Evolutionary conservation across 2,113 vertebrate species (phyloP).

Genomic region (Pseudorectes ferrugineus): DNA sequence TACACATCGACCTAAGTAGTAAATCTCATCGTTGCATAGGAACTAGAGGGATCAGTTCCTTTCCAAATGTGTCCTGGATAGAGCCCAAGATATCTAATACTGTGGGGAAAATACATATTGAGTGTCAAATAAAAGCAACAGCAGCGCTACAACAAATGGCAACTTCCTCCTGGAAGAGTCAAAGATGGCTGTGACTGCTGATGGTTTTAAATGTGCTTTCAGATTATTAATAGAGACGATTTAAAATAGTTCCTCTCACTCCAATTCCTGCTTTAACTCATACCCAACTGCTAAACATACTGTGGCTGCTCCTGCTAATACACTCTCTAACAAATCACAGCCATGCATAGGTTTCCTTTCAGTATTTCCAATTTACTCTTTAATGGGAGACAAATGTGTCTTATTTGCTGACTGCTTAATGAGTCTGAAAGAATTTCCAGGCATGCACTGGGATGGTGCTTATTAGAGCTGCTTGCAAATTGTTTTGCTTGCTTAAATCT

Average conservation of each 20-base stretch:
- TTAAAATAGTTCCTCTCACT: slow-evolving; percentile 40
- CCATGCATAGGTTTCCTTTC: neutral
- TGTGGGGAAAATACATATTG: slow-evolving; percentile 59
- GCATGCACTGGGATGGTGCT: neutral
- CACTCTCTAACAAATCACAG: neutral
- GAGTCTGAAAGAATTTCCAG: neutral
- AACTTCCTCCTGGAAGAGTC: slow-evolving; percentile 56
- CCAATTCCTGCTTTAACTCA: slow-evolving; percentile 11
- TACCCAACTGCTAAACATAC: neutral
- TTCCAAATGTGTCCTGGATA: slow-evolving; percentile 53
- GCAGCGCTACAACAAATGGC: slow-evolving; percentile 27
- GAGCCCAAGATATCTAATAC: slow-evolving; percentile 40
- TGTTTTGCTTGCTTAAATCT: neutral
- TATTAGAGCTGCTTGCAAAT: neutral
- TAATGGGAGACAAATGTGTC: slow-evolving; percentile 12
- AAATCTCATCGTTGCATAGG: slow-evolving; percentile 36
- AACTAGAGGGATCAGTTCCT: slow-evolving; percentile 27
- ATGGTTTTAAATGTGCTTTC: slow-evolving; percentile 25
- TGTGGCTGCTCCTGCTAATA: slow-evolving; percentile 13
- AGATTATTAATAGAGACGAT: slow-evolving; percentile 41
- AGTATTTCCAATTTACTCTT: slow-evolving; percentile 1
- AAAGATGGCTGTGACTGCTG: neutral
- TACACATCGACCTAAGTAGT: neutral
- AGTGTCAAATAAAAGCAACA: slow-evolving; percentile 47
- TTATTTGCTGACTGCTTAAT: slow-evolving; percentile 10